Percentiles rank a stretch among this genome's conserved stretches.
Conservation (phyloP, 2,113 vertebrate genomes). For the Phainopepla nitens region DNA sequence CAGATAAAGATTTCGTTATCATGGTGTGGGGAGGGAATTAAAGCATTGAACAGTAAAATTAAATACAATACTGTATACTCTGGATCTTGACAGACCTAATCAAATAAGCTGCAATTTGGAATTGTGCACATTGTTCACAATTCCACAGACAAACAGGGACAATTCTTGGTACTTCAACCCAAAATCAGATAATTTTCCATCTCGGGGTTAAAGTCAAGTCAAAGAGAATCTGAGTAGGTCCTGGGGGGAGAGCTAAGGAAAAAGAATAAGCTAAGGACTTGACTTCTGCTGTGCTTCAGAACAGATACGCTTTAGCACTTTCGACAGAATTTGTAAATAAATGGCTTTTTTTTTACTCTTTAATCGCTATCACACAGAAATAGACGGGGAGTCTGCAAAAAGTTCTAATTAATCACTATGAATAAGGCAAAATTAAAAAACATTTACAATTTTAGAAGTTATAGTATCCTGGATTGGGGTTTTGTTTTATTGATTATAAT, state of each 20-base stretch:
- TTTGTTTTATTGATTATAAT: neutral
- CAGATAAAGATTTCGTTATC: neutral
- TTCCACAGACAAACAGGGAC: neutral
- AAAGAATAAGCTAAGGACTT: neutral
- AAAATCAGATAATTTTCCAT: neutral
- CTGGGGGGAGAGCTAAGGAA: neutral
- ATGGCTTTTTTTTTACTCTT: neutral
- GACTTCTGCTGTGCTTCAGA: neutral
- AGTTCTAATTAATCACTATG: neutral
- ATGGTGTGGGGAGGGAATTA: neutral
- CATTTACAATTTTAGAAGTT: neutral
- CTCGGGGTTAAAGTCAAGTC: neutral
- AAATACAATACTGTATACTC: neutral
- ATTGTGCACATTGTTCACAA: accelerated
- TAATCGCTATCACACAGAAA: neutral
- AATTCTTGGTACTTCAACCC: neutral
- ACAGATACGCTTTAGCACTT: neutral
- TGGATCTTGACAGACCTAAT: neutral
- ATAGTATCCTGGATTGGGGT: neutral
- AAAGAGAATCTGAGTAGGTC: neutral
- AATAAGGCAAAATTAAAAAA: neutral
- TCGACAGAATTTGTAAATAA: neutral
- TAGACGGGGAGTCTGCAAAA: neutral
- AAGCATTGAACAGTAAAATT: neutral
- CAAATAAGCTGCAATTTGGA: neutral